Base-by-base conservation (phyloP, 2,888 invertebrate species). In the Dichetophora obliterata region DNA sequence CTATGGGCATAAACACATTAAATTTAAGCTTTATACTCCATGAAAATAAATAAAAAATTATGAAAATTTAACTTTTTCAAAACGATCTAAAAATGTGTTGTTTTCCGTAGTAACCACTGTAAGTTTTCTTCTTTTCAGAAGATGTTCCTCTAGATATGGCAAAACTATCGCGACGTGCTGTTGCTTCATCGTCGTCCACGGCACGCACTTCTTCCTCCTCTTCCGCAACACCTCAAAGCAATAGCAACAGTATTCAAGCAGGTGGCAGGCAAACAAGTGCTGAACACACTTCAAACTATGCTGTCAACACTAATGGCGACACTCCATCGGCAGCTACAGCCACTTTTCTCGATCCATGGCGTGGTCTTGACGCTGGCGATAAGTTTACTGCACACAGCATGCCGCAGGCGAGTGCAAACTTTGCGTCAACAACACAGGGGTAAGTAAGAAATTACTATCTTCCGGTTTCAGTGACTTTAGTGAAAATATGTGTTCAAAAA, bases 91-190 rank as follows among this genome's bases (percentile, higher is more conserved):
- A n/a, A n/a, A n/a, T n/a, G n/a, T n/a, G n/a, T n/a, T n/a, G n/a
- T n/a, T 31, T 31, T 5, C 5, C 31, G 31, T 31, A 31, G 5
- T 31, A 31, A 43, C 8, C 22, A n/a, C 14, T 31, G 0, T 16
- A 31, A 3, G 24, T n/a, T 31, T 71, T 50, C 11, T 77, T 22
- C 63, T 43, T 87, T 86, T 0, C 82, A 89, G 89, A 88, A 87
- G 83, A 90, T 90, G 89, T 87, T 85, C 84, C 84, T 87, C 83
- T 90, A 89, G 88, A 89, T 84, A 90, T 90, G 89, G 89, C 90
- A 82, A 90, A 88, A 89, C 85, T 89, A 87, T 86, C 89, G 84
- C 89, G 89, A 88, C 89, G 89, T 85, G 84, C 85, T 80, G 82
- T 85, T 84, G 86, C 79, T 72, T 78, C 78, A 77, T 75, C 82